Conservation (phyloP, 2,888 invertebrate species). For the Drosophila planitibia region DNA sequence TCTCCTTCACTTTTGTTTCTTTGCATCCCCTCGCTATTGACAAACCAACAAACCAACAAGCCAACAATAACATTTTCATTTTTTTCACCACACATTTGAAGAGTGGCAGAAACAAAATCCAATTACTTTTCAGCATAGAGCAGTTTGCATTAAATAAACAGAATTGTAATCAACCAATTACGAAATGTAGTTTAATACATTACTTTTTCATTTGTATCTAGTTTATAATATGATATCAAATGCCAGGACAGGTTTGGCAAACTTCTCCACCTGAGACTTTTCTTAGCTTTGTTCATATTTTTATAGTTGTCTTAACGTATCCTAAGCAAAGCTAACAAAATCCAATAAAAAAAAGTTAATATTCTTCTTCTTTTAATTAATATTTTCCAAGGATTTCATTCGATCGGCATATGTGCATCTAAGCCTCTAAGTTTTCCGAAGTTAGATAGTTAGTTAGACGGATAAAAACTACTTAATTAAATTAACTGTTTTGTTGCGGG, state of each 20-base stretch:
- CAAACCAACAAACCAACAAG: not conserved
- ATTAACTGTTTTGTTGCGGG: conserved; percentile 21
- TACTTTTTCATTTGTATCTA: not conserved
- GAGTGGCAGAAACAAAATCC: not conserved
- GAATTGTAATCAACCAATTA: not conserved
- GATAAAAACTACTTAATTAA: conserved; percentile 23
- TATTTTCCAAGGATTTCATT: not conserved
- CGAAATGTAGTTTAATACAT: not conserved
- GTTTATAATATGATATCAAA: not conserved
- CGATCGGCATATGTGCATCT: not conserved
- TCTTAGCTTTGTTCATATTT: not conserved
- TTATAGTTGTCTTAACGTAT: not conserved
- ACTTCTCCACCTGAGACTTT: not conserved
- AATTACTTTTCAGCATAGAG: not conserved
- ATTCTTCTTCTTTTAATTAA: not conserved
- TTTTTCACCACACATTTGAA: not conserved
- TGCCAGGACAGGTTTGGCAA: not conserved
- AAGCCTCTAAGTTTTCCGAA: not conserved
- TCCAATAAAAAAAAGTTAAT: not conserved
- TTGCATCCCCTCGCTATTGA: too few species aligned
- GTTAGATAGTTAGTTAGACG: not conserved
- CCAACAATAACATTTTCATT: not conserved
- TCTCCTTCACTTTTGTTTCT: not conserved
- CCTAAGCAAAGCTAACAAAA: not conserved
- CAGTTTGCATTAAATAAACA: not conserved